A percentile compares a stretch with the other conserved stretches of the same genome.
Evolutionary conservation across 2,113 vertebrate genomes (phyloP).

Genomic region (Psophia crepitans): DNA sequence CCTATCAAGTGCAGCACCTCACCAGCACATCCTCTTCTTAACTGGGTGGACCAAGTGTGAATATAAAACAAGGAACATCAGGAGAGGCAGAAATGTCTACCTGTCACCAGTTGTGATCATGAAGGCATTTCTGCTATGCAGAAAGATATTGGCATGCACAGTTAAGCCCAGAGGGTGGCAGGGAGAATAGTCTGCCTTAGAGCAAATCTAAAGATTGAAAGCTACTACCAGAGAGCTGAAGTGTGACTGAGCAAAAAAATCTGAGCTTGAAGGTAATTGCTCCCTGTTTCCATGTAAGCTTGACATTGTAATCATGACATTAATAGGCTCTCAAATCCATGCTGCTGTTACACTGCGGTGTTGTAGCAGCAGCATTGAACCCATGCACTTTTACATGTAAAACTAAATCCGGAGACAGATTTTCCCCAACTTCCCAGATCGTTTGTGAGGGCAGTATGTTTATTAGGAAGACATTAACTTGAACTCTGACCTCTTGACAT

Average conservation of each 20-base stretch:
- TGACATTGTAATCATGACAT: background rate
- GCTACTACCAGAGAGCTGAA: background rate
- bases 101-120: background rate
- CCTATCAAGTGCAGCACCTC: background rate
- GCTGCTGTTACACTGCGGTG: background rate
- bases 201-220: background rate
- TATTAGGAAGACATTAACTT: background rate
- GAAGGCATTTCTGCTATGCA: background rate
- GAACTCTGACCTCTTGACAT: background rate
- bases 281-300: background rate
- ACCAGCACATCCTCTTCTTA: background rate
- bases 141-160: fast-evolving
- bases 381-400: background rate
- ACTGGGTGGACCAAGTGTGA: fast-evolving
- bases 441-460: background rate
- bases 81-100: background rate
- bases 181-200: background rate
- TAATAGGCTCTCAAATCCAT: background rate
- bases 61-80: background rate
- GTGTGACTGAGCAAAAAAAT: background rate
- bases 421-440: background rate
- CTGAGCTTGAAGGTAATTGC: background rate
- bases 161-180: background rate
- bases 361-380: background rate
- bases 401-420: background rate